phyloP scores from a whole-genome alignment of 2,888 invertebrate genomes.

The Nomada goodeniana region DNA sequence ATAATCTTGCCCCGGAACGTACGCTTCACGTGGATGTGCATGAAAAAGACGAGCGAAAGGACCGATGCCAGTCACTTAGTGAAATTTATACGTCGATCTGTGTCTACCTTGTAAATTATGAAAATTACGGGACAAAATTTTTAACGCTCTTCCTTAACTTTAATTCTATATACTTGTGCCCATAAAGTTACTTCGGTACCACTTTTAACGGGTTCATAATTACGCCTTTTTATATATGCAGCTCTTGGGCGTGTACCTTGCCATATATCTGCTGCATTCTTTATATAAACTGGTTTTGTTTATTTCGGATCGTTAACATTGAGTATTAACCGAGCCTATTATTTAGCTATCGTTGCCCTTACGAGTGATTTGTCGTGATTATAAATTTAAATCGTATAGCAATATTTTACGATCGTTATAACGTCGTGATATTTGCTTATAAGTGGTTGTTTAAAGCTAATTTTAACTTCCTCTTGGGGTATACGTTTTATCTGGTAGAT shows the following conservation, averaged over 20 bases:
- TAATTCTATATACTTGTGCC: constrained; percentile 22
- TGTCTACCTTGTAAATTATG: constrained; percentile 38
- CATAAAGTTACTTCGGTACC: constrained; percentile 34
- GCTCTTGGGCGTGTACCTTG: constrained; percentile 39
- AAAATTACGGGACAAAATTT: constrained; percentile 45
- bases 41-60: constrained; percentile 6
- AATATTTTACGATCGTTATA: constrained; percentile 36
- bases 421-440: constrained; percentile 20
- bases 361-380: constrained; percentile 42
- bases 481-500: constrained; percentile 13
- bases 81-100: constrained; percentile 33
- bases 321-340: constrained; percentile 35
- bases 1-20: not conserved
- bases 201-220: constrained; percentile 46
- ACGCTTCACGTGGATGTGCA: not conserved
- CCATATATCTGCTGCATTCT: constrained; percentile 32
- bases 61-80: constrained; percentile 11
- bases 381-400: constrained; percentile 45
- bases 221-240: constrained; percentile 26
- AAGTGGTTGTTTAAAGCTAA: constrained; percentile 31
- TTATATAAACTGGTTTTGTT: constrained; percentile 52
- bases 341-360: constrained; percentile 19
- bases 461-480: constrained; percentile 5
- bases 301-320: constrained; percentile 48
- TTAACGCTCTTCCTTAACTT: constrained; percentile 33